Conservation (phyloP, 2,797 vertebrate genomes). For the Muraenolepis orangiensis region DNA sequence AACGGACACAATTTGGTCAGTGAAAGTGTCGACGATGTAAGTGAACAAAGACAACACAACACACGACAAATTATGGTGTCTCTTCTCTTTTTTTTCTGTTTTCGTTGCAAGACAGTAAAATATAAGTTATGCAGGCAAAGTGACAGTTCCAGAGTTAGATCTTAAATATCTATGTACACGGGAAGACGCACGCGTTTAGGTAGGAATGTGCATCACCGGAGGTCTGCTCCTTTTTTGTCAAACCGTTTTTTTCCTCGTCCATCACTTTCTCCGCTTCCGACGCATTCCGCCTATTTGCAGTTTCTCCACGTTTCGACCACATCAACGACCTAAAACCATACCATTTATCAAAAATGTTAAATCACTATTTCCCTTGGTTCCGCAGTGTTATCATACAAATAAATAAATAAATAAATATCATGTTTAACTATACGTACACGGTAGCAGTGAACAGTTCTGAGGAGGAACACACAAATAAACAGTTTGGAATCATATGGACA, state of each 20-base stretch:
- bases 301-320: conserved; percentile 36
- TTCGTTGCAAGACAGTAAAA: conserved; percentile 75
- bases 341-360: conserved; percentile 51
- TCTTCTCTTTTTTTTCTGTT: conserved; percentile 57
- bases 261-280: conserved; percentile 30
- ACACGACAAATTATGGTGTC: conserved; percentile 65
- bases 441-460: conserved; percentile 39
- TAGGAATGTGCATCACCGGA: conserved; percentile 42
- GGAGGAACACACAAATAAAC: conserved; percentile 22
- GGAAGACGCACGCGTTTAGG: conserved; percentile 51
- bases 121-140: conserved; percentile 73
- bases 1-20: not conserved
- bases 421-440: conserved; percentile 36
- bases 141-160: conserved; percentile 69
- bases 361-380: conserved; percentile 12
- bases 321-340: conserved; percentile 33
- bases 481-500: conserved; percentile 27
- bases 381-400: conserved; percentile 34
- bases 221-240: conserved; percentile 21
- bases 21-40: conserved; percentile 44
- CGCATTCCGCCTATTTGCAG: conserved; percentile 54
- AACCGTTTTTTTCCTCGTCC: conserved; percentile 18
- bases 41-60: conserved; percentile 66
- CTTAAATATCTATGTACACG: conserved; percentile 68
- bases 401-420: conserved; percentile 42